Base-by-base conservation (phyloP, 2,797 vertebrate species). In the Chanos chanos region DNA sequence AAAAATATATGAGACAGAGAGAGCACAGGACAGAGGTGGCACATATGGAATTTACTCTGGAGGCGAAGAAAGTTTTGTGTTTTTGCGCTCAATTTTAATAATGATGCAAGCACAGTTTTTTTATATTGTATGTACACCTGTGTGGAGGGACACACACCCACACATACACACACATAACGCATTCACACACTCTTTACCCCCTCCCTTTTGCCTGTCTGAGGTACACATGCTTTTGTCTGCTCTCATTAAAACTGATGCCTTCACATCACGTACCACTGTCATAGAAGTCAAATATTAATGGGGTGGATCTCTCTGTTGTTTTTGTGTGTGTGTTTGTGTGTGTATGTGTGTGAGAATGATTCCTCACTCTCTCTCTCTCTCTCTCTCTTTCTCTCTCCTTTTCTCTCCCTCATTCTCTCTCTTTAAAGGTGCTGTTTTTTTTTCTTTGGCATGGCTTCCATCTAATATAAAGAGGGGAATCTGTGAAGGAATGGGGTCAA, bases 211-310 rank as follows among this genome's bases (percentile, higher is more conserved):
- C 70, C 68, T 68, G 54, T 83, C 62, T 74, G 73, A 68, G 72
- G 39, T 50, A 66, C 54, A 52, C 77, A 79, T 79, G 81, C 79
- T 83, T 60, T 84, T 80, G 80, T 77, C 79, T 83, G 70, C 74
- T 75, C 81, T 88, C 85, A 86, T 89, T 88, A 89, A 89, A 89
- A 84, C 72, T 85, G 85, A 89, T 78, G 79, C 77, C 73, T 81
- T 76, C 78, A 78, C 71, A 85, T 85, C 75, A 81, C 53, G 64
- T 64, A 50, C 9, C 73, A 71, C 80, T 84, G 86, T 85, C 82
- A 85, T 80, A 83, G 86, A 85, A 86, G 76, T 85, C 48, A 84
- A 85, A 84, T 85, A 86, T 85, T 84, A 81, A 87, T 84, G 78
- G 61, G 64, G 76, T 66, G 64, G 60, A 74, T 31, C 44, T 51